These are phyloP conservation scores for Schizopygopsis malacanthus DNA, from an alignment of 2,797 vertebrate species.

Conservation along the genomic window DNA sequence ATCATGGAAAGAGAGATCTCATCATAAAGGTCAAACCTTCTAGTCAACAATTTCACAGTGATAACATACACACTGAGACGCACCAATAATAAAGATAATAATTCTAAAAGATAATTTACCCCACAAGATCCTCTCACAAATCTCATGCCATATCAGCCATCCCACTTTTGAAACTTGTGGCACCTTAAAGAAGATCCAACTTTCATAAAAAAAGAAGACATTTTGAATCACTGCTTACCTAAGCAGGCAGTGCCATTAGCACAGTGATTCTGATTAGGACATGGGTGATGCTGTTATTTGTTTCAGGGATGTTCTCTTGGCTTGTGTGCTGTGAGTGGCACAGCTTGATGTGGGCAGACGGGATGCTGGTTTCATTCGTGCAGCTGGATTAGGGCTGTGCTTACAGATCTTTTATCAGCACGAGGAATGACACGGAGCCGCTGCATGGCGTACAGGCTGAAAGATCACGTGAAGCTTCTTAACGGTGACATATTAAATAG, in stretches of 20 bases:
- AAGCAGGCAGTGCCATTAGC: neutral
- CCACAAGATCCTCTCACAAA: constrained; percentile 13
- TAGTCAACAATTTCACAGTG: neutral
- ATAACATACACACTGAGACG: neutral
- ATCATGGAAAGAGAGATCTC: neutral
- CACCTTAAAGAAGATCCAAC: neutral
- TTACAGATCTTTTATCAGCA: constrained; percentile 20
- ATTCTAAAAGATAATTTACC: neutral
- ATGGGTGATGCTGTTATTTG: neutral
- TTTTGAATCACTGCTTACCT: neutral
- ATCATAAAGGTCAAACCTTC: neutral
- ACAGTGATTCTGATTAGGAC: constrained; percentile 9
- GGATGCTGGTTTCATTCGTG: constrained; percentile 40
- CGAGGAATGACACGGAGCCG: neutral
- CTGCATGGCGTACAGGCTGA: neutral
- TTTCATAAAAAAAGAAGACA: neutral
- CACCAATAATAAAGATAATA: neutral
- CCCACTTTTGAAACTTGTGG: neutral
- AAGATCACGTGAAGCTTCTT: constrained; percentile 1
- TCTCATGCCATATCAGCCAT: neutral
- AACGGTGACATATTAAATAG: neutral
- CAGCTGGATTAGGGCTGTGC: constrained; percentile 42
- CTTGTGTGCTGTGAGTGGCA: constrained; percentile 22
- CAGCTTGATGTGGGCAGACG: constrained; percentile 31
- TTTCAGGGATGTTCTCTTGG: constrained; percentile 40